Base-by-base conservation (phyloP, 2,113 vertebrate genomes). In the Arothron firmamentum region DNA sequence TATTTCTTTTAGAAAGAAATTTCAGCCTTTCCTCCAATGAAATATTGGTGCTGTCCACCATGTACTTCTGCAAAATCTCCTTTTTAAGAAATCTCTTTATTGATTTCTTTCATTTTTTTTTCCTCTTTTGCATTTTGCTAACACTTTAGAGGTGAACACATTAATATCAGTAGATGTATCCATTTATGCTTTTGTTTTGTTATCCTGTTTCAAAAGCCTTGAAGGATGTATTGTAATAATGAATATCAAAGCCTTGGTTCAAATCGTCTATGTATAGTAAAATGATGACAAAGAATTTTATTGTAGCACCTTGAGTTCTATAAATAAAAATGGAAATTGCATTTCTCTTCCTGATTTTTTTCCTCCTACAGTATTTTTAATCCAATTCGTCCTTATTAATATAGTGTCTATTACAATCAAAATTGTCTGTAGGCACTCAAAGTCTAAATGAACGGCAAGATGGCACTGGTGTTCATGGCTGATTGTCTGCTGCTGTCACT, bases 101-200 rank as follows among this genome's bases (percentile, higher is more conserved):
- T 12, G 74, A 76, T 67, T 88, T 59, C 45, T 83, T 83, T 85
- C 85, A 83, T 88, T 86, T n/a, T n/a, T 85, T 86, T 78, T 20
- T 86, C 80, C 67, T 66, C 20, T 77, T 85, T 83, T 84, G 88
- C 87, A 90, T 91, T 87, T 79, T 87, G 83, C 74, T 90, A 84
- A 90, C 81, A 79, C 73, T 76, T 72, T 75, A 80, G 83, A 62
- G 64, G 75, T 75, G 71, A 72, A 81, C 82, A 71, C 53, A 74
- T 68, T 38, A 38, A 2, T 38, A 38, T 38, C 34, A 38, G 10
- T 31, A 77, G 65, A 52, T 68, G 20, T 78, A 82, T 65, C 73
- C 62, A 80, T 75, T 66, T 34, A 79, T 74, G 51, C 67, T 34
- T 70, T 84, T 82, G 45, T 78, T 80, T 77, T 83, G 59, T 73